phyloP scores from a whole-genome alignment of 2,113 vertebrate species.

The Opisthocomus hoazin region DNA sequence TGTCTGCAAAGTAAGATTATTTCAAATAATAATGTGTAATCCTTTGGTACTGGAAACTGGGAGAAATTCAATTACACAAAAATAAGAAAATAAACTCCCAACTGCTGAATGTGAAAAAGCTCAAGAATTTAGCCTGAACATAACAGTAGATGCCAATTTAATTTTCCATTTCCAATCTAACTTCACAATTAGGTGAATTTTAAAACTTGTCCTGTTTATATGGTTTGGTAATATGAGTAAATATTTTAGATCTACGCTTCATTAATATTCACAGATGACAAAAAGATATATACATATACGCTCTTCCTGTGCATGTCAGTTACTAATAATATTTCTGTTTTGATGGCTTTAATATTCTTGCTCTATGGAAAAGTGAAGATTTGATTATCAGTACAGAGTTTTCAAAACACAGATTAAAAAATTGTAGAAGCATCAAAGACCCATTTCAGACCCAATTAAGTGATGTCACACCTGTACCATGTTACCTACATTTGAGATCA shows the following conservation, averaged over 20 bases:
- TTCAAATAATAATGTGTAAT: neutral
- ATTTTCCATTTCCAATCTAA: conserved; percentile 56
- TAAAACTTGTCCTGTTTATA: neutral
- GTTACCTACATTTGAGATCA: rapidly evolving
- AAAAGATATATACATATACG: conserved; percentile 52
- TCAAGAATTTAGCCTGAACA: neutral
- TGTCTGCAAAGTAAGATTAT: conserved; percentile 21
- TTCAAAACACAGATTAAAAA: neutral
- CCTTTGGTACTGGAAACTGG: neutral
- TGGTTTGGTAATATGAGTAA: neutral
- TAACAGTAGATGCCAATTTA: neutral
- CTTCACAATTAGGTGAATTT: conserved; percentile 14
- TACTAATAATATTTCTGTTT: neutral
- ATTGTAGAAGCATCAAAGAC: neutral
- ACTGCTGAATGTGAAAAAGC: neutral
- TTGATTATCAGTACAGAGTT: neutral
- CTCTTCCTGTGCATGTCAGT: neutral
- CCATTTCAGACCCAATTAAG: neutral
- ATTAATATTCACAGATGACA: conserved; percentile 67
- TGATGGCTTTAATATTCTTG: neutral
- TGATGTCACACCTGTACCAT: neutral
- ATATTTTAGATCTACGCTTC: conserved; percentile 47
- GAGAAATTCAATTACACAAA: conserved; percentile 5
- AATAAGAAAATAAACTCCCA: neutral
- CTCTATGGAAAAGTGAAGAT: neutral